Base-by-base conservation (phyloP, 2,113 vertebrate species). In the Brachirus orientalis region DNA sequence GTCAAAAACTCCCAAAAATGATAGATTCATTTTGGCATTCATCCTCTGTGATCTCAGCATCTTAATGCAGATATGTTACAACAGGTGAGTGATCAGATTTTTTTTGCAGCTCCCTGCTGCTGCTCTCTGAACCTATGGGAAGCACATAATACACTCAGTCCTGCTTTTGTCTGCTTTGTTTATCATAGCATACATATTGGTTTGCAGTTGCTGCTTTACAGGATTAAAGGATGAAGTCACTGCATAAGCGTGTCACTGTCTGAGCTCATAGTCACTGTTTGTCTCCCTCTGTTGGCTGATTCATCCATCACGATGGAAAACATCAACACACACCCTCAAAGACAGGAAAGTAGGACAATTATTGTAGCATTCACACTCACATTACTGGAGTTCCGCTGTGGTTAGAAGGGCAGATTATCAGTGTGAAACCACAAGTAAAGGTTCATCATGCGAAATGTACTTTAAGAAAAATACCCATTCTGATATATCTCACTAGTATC, bases 271-370 rank as follows among this genome's bases (percentile, higher is more conserved):
- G 47, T 65, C 66, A 79, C 69, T 14, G 41, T 90, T 85, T 88
- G 89, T 84, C 89, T 88, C 89, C 87, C 84, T 86, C 87, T 90
- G 52, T 75, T 81, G 89, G 85, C 56, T 76, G 68, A 72, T 19
- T 69, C 9, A 18, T 22, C 56, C 12, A 33, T 72, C 60, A 67
- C 58, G 36, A 67, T 61, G 36, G 36, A n/a, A 70, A 65, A 48
- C 13, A 48, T 19, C 4, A 61, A 13, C 8, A 20, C 10, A 20
- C 4, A 14, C 17, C 17, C 3, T 14, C 12, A 17, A 7, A 28
- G 4, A 28, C 0, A 37, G 36, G 36, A 1, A 17, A 4, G 36
- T 38, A 6, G 8, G 36, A 55, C n/a, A 38, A 7, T 55, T 7
- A 38, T 10, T 36, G 51, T 19, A 2, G 45, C 17, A 47, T 19